Conservation (phyloP, 2,797 vertebrate genomes). For the Centropyge bicolor region DNA sequence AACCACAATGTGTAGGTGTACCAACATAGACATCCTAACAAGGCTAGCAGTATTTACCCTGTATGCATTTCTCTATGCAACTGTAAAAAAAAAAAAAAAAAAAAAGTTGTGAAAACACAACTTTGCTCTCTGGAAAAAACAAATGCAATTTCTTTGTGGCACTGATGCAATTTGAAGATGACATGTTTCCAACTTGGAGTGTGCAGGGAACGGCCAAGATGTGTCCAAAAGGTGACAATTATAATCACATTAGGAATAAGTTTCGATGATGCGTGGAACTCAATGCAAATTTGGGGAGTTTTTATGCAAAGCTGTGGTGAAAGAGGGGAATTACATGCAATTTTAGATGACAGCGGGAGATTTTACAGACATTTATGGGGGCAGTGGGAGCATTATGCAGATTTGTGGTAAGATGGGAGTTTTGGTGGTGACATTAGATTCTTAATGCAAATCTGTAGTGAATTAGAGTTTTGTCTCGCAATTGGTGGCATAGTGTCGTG, state of each 20-base stretch:
- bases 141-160: slow-evolving; percentile 6
- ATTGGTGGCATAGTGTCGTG: not conserved
- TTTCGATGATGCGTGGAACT: slow-evolving; percentile 14
- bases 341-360: not conserved
- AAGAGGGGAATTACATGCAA: slow-evolving; percentile 5
- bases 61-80: not conserved
- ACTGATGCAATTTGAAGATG: slow-evolving; percentile 11
- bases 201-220: slow-evolving; percentile 9
- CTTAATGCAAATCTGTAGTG: slow-evolving; percentile 20
- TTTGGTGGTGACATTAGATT: slow-evolving; percentile 24
- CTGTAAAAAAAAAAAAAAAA: too few species aligned
- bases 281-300: slow-evolving; percentile 1
- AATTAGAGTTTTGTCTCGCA: slow-evolving; percentile 26
- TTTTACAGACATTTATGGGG: slow-evolving; percentile 3
- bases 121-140: slow-evolving; percentile 19
- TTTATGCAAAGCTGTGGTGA: slow-evolving; percentile 28
- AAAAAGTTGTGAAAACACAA: slow-evolving; percentile 7
- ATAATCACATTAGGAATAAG: not conserved
- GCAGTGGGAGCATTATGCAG: slow-evolving; percentile 14
- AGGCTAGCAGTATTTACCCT: not conserved
- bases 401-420: slow-evolving; percentile 22
- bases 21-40: not conserved
- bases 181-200: not conserved
- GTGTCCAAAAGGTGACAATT: not conserved
- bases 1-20: slow-evolving; percentile 33